phyloP scores from a whole-genome alignment of 2,888 invertebrate species.

The Antheraea assamensis region DNA sequence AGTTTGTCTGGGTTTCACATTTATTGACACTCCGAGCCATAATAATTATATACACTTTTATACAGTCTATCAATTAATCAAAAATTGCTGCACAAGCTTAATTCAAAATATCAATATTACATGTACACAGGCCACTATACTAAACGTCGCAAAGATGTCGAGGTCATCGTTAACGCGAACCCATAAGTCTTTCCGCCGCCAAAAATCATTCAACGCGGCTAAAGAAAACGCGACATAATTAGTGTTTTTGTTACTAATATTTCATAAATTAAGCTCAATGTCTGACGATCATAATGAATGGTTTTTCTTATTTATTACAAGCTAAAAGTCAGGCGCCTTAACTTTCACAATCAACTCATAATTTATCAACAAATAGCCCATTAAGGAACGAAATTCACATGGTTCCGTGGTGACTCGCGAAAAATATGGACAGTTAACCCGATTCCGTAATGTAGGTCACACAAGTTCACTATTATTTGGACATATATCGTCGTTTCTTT shows the following conservation, averaged over 20 bases:
- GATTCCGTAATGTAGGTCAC: constrained; percentile 42
- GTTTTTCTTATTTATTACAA: constrained; percentile 5
- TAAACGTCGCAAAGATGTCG: too few relatives aligned
- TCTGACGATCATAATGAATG: background rate
- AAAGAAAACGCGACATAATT: too few relatives aligned
- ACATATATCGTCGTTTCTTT: constrained; percentile 18
- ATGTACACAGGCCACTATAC: too few relatives aligned
- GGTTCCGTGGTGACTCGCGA: constrained; percentile 36
- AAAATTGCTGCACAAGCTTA: too few relatives aligned
- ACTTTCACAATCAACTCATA: constrained; percentile 21
- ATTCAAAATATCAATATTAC: too few relatives aligned
- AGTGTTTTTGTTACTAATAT: background rate
- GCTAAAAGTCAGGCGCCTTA: constrained; percentile 16
- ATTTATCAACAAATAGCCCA: constrained; percentile 25
- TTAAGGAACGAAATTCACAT: constrained; percentile 22
- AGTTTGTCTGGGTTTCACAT: too few relatives aligned
- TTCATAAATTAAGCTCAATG: background rate
- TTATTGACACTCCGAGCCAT: too few relatives aligned
- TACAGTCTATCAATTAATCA: too few relatives aligned
- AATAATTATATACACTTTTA: too few relatives aligned
- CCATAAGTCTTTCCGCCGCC: too few relatives aligned
- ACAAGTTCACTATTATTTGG: constrained; percentile 16
- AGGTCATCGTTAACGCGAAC: too few relatives aligned
- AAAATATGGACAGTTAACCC: constrained; percentile 64
- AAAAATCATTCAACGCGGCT: too few relatives aligned